Evolutionary conservation across 1,140 invertebrate genomes (phyloP).

Genomic region (Diprion similis): DNA sequence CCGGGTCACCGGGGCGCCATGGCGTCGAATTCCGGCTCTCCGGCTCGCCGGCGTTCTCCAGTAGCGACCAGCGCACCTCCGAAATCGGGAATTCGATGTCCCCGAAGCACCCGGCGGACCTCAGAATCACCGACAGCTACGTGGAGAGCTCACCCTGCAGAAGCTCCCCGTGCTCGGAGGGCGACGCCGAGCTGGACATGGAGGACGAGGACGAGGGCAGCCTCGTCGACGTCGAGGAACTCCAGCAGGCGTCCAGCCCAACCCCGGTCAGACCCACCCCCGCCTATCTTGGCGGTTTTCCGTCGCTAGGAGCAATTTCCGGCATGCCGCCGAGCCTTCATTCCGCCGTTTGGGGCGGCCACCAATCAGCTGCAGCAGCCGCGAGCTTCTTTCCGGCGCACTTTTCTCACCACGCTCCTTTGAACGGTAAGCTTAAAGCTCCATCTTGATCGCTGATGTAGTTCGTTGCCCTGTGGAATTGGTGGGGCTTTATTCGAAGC

Average conservation of each 20-base stretch:
- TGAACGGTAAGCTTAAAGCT: constrained; percentile 47
- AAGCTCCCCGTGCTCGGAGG: constrained; percentile 48
- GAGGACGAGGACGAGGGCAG: constrained; percentile 52
- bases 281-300: constrained; percentile 50
- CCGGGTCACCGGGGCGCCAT: constrained; percentile 13
- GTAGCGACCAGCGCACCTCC: constrained; percentile 1
- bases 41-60: not conserved
- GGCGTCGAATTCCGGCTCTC: constrained; percentile 18
- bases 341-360: constrained; percentile 49
- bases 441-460: not conserved
- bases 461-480: not conserved
- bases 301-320: constrained; percentile 43
- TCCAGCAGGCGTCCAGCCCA: constrained; percentile 39
- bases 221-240: constrained; percentile 55
- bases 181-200: constrained; percentile 35
- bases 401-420: constrained; percentile 50
- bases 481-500: not conserved
- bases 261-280: constrained; percentile 53
- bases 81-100: constrained; percentile 25
- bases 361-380: constrained; percentile 42
- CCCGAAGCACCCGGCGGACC: constrained; percentile 17
- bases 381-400: constrained; percentile 52
- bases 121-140: constrained; percentile 21
- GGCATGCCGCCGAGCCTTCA: constrained; percentile 44
- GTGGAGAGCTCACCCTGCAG: constrained; percentile 39